Conservation (phyloP, 92 coral and sea anemone species). For the Galaxea fascicularis region DNA sequence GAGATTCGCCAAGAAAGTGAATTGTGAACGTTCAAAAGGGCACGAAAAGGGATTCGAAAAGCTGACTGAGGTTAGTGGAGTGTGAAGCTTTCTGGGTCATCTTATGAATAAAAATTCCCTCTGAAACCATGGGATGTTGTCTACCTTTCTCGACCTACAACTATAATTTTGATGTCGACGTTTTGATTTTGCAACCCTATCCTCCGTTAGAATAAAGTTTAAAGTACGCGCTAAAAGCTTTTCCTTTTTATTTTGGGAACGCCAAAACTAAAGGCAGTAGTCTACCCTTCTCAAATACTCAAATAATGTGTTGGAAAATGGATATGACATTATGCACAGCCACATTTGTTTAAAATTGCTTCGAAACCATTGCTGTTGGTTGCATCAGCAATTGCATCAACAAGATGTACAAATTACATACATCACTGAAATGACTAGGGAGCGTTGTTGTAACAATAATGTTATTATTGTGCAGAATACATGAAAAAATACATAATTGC, state of each 20-base stretch:
- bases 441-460: too few species aligned
- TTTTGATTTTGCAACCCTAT: too few species aligned
- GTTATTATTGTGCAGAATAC: too few species aligned
- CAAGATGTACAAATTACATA: too few species aligned
- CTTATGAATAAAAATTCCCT: neutral
- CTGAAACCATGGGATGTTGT: neutral
- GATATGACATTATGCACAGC: neutral
- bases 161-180: neutral
- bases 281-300: neutral
- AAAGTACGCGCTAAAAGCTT: neutral
- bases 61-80: slow-evolving; percentile 82
- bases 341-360: too few species aligned
- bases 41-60: slow-evolving; percentile 98
- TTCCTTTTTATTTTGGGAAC: neutral
- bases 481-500: too few species aligned
- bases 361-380: neutral
- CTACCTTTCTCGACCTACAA: neutral
- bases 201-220: neutral
- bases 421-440: too few species aligned
- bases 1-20: slow-evolving; percentile 92
- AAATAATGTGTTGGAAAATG: too few species aligned
- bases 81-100: neutral
- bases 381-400: neutral
- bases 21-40: slow-evolving; percentile 94
- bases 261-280: neutral